Evolutionary conservation across 2,113 vertebrate species (phyloP), one percentile per base, ranked within the genome.

Genomic region (Spilogale gracilis): DNA sequence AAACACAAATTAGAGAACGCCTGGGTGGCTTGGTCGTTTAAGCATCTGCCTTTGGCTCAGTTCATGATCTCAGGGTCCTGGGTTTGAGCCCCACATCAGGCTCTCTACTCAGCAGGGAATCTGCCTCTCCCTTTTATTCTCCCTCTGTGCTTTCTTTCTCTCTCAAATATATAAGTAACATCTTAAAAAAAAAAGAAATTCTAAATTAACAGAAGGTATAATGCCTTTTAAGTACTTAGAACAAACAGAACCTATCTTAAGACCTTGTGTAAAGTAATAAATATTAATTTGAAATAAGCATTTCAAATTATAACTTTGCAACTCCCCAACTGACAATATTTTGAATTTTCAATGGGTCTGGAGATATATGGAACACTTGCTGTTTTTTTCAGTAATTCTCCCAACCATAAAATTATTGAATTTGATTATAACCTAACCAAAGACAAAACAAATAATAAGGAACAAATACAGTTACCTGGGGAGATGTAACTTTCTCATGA

Each of bases 241-340:
- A 83, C 18, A 61, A 87, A 73, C 1, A 63, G 1, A 80, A 78
- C 38, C 4, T n/a, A 54, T 48, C 32, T 78, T 89, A 71, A 2
- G 12, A 8, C 2, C 13, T 73, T 74, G 4, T 61, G 4, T 79
- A 67, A 84, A 56, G 5, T 18, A 67, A 50, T 50, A 85, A 45
- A 69, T 82, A 60, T 50, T 94, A 45, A 79, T 88, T 90, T 74
- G 79, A 96, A 92, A 85, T 74, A 92, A 79, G 11, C 25, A 60
- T 27, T 56, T 84, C 9, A 88, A 67, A 48, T 89, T 54, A 60
- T 92, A 2, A 69, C n/a, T 69, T 38, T 60, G 2, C 6, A 73
- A 14, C 17, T 3, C 5, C 14, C 8, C 6, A 30, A 16, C 10
- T 79, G 65, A 71, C 18, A 91, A 43, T 60, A 73, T 65, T 60